Base-by-base conservation (phyloP, 2,113 vertebrate genomes). In the Lucifuga dentata region DNA sequence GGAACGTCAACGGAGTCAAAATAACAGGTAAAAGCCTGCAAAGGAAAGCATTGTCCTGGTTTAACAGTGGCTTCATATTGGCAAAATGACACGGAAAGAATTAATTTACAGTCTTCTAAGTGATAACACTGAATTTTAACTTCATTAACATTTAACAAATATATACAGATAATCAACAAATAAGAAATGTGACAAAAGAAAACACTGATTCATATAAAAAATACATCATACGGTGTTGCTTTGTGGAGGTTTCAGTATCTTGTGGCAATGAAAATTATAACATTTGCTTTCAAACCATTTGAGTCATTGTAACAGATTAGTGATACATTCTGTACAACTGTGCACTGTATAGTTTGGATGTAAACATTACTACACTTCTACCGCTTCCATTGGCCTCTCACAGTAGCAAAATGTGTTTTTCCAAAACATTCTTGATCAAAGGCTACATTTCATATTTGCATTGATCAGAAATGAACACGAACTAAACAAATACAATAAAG, bases 141-240 rank as follows among this genome's bases (percentile, higher is more conserved):
- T 57, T 68, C 73, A 68, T 81, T 56, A 73, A 85, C 76, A 76
- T 69, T 63, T 71, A 78, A 78, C 79, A 86, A 76, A 82, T 83
- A 90, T 84, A 85, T 85, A 89, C 81, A 87, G 65, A 90, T 69
- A 85, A 81, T 84, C 78, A 82, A 81, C 68, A 73, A 56, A 86
- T 7, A 49, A 35, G 48, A 81, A 80, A 76, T 64, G 77, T 68
- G 59, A 61, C 75, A 78, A 74, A 86, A 84, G 62, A 72, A 84
- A 84, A 76, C 78, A 80, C 39, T 51, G 73, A 83, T 81, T 82
- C 64, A 50, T 80, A 63, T 66, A 80, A 87, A 83, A 84, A 50
- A 50, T 41, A 13, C 7, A 19, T 66, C 41, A 43, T 23, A 61
- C 51, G 68, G 73, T 83, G 74, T 1, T 20, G 68, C 60, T 81